Percentiles rank a stretch among this genome's conserved stretches.
phyloP scores from a whole-genome alignment of 2,888 invertebrate species.

The Pollenia labialis region DNA sequence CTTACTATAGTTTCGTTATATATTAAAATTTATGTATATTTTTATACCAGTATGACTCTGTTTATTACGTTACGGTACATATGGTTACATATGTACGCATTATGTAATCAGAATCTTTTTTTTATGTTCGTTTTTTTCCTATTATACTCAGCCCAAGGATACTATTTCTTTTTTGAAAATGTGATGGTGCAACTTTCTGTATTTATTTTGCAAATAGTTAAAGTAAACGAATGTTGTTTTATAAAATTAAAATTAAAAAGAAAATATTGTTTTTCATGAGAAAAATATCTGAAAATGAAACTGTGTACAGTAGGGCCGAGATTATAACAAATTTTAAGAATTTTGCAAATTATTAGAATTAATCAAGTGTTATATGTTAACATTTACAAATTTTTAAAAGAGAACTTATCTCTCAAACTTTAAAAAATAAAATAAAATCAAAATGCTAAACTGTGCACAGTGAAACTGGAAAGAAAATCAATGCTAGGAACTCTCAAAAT shows the following conservation, averaged over 20 bases:
- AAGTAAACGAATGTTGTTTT: not conserved
- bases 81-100: conserved; percentile 22
- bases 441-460: too few species aligned
- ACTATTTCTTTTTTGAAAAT: not conserved
- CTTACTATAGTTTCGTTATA: not conserved
- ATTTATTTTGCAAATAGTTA: not conserved
- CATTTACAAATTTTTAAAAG: too few species aligned
- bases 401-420: too few species aligned
- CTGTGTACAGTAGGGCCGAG: too few species aligned
- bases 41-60: not conserved
- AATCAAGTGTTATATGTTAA: too few species aligned
- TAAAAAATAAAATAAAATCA: too few species aligned
- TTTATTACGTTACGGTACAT: conserved; percentile 11
- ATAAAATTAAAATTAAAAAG: not conserved
- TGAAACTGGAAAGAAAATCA: too few species aligned
- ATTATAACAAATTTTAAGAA: too few species aligned
- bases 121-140: not conserved
- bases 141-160: conserved; percentile 12
- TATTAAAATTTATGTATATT: not conserved
- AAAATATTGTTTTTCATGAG: too few species aligned
- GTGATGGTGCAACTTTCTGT: not conserved
- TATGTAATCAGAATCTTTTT: conserved; percentile 26
- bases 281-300: too few species aligned
- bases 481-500: too few species aligned
- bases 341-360: too few species aligned